Conservation (phyloP, 2,888 invertebrate genomes). For the Mylabris sibirica region DNA sequence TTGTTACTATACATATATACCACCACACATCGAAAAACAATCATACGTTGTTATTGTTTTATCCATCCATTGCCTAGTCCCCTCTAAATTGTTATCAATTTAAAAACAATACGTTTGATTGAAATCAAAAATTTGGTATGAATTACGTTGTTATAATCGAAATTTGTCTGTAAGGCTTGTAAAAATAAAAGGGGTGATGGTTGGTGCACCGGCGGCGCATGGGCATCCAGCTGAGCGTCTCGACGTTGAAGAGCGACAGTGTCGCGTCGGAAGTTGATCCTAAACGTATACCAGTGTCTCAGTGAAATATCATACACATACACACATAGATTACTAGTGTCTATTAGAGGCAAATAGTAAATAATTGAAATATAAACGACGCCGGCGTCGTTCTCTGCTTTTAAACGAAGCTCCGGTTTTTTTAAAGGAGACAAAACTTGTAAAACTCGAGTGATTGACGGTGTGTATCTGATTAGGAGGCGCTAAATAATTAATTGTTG, state of each 20-base stretch:
- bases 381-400: neutral
- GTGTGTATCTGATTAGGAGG: neutral
- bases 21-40: neutral
- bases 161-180: too few relatives aligned
- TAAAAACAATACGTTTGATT: neutral
- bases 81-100: neutral
- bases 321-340: neutral
- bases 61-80: too few relatives aligned
- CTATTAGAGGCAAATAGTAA: neutral
- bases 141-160: neutral
- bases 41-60: neutral
- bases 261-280: conserved; percentile 26
- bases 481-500: neutral
- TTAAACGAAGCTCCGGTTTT: neutral
- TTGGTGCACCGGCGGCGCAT: conserved; percentile 26
- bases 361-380: neutral
- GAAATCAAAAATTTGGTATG: neutral
- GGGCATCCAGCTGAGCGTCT: conserved; percentile 35
- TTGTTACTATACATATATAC: too few relatives aligned
- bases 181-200: neutral
- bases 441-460: neutral
- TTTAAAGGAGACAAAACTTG: too few relatives aligned
- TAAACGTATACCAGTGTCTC: conserved; percentile 19
- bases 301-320: neutral
- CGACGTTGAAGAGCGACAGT: conserved; percentile 35